These are phyloP conservation scores for Epinotia bilunana DNA, from an alignment of 2,888 invertebrate species.

Conservation along the genomic window DNA sequence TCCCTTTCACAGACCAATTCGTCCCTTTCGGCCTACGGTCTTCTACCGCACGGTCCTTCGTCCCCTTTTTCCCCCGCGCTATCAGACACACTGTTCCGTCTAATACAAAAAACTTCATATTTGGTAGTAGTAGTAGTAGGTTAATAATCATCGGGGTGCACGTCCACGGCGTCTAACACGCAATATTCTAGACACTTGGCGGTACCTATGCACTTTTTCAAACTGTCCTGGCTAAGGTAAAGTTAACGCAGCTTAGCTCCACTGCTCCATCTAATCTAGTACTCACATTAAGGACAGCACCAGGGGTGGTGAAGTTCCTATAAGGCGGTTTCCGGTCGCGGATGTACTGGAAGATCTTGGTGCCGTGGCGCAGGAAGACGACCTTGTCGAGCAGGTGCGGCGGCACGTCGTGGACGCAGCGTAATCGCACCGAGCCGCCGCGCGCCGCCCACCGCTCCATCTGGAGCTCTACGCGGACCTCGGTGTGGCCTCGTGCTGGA, in stretches of 20 bases:
- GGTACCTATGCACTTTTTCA: not conserved
- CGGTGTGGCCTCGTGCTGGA: constrained; percentile 79
- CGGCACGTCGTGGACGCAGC: constrained; percentile 90
- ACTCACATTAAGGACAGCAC: constrained; percentile 91
- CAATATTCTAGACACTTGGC: not conserved
- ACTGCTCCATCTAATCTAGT: not conserved
- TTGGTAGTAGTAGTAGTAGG: no score
- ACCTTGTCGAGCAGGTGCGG: constrained; percentile 91
- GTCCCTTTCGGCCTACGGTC: no score
- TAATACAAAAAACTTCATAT: no score
- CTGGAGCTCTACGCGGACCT: constrained; percentile 86
- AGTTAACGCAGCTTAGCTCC: not conserved
- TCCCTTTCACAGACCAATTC: no score
- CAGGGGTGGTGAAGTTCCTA: constrained; percentile 87
- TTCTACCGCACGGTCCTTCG: no score
- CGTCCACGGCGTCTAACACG: not conserved
- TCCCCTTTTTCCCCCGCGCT: no score
- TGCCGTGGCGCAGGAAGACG: constrained; percentile 88
- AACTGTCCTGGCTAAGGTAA: not conserved
- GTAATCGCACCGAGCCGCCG: constrained; percentile 88
- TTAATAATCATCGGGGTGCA: no score
- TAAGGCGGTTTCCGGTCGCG: constrained; percentile 91
- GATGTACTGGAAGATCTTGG: constrained; percentile 92
- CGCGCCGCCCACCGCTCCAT: constrained; percentile 89
- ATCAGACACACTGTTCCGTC: no score